phyloP scores from a whole-genome alignment of 1,140 invertebrate genomes.

The Ostrea denselamellosa region DNA sequence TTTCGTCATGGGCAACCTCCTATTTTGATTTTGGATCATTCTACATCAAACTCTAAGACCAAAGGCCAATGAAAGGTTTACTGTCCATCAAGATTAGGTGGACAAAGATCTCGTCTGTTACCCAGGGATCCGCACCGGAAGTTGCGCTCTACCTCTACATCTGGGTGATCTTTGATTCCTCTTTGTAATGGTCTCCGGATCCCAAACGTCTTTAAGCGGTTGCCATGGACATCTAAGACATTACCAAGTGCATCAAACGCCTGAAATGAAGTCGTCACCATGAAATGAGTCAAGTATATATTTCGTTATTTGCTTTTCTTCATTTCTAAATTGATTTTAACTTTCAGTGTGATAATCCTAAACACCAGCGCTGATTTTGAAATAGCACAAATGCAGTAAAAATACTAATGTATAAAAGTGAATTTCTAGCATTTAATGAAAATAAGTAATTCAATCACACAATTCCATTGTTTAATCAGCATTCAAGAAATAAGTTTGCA shows the following conservation, averaged over 20 bases:
- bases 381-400: no score
- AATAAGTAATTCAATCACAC: no score
- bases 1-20: no score
- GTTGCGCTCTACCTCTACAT: conserved; percentile 6
- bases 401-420: no score
- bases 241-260: not conserved
- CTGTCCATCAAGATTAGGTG: not conserved
- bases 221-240: conserved; percentile 5
- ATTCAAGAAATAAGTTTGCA: no score
- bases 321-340: no score
- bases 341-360: no score
- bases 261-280: not conserved
- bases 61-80: not conserved
- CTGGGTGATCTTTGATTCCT: not conserved
- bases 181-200: not conserved
- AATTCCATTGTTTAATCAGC: no score
- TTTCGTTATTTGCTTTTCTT: not conserved
- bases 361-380: no score
- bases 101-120: conserved; percentile 10
- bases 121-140: conserved; percentile 16
- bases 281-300: not conserved
- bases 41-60: no score
- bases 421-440: no score
- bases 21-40: no score
- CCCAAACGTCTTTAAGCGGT: not conserved